These are phyloP conservation scores for Blennius ocellaris DNA, from an alignment of 2,113 vertebrate species.

Conservation along the genomic window DNA sequence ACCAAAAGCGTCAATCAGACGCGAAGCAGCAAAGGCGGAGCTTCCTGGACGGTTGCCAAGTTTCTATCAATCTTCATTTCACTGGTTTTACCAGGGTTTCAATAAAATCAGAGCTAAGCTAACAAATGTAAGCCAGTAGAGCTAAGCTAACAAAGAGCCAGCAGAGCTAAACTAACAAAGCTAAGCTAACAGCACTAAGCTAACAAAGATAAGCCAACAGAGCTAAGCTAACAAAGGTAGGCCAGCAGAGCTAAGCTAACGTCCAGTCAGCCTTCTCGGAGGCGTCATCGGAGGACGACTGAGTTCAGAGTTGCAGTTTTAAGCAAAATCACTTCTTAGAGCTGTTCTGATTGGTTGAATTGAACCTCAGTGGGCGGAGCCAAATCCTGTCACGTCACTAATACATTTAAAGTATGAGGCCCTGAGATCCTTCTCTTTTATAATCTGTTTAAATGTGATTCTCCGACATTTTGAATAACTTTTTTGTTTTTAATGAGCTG, in stretches of 20 bases:
- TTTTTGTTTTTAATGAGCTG: no score
- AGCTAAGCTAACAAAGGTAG: not conserved
- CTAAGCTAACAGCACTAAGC: slow-evolving; percentile 24
- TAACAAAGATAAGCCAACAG: no score
- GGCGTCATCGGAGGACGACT: slow-evolving; percentile 42
- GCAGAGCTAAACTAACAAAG: not conserved
- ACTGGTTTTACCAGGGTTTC: no score
- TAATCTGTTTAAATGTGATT: no score
- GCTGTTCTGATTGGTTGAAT: not conserved
- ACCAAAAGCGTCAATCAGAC: slow-evolving; percentile 66
- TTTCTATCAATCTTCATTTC: not conserved
- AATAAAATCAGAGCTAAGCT: not conserved
- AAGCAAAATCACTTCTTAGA: not conserved
- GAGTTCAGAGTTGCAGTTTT: not conserved
- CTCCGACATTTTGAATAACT: no score
- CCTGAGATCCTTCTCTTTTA: no score
- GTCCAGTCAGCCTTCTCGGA: slow-evolving; percentile 30
- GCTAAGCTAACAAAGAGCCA: slow-evolving; percentile 30
- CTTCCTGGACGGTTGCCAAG: slow-evolving; percentile 2
- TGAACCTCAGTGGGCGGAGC: not conserved
- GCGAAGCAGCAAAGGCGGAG: not conserved
- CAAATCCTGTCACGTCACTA: not conserved
- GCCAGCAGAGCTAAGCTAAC: slow-evolving; percentile 23
- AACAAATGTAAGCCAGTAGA: slow-evolving; percentile 9
- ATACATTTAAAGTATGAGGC: no score